Evolutionary conservation across 2,797 vertebrate genomes (phyloP).

Genomic region (Sebastolobus alascanus): DNA sequence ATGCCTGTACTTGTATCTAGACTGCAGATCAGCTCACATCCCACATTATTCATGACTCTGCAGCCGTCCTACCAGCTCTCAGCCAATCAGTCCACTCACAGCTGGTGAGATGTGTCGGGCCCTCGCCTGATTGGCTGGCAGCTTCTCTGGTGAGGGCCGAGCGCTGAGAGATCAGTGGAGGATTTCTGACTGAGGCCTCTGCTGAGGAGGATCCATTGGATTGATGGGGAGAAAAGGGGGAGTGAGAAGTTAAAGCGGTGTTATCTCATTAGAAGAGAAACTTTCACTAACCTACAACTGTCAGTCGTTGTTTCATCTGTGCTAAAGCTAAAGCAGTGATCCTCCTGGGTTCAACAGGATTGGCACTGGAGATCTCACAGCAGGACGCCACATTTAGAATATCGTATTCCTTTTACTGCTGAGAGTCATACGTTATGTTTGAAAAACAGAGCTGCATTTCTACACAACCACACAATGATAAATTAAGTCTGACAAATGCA

Average conservation of each 20-base stretch:
- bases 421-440: background rate
- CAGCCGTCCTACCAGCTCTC: slow-evolving; percentile 10
- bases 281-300: slow-evolving; percentile 21
- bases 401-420: background rate
- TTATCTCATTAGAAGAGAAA: slow-evolving; percentile 43
- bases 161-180: slow-evolving; percentile 47
- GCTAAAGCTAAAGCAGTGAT: background rate
- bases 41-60: slow-evolving; percentile 34
- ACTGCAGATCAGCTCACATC: slow-evolving; percentile 13
- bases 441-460: background rate
- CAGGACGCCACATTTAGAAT: background rate
- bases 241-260: slow-evolving; percentile 4
- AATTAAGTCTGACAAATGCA: background rate
- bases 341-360: background rate
- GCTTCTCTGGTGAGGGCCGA: slow-evolving; percentile 67
- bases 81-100: slow-evolving; percentile 61
- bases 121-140: slow-evolving; percentile 60
- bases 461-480: background rate
- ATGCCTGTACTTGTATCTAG: background rate
- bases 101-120: slow-evolving; percentile 70
- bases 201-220: slow-evolving; percentile 9
- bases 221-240: background rate
- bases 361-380: background rate
- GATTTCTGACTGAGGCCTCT: slow-evolving; percentile 34
- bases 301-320: background rate